Conservation (phyloP, 2,797 vertebrate genomes). For the Schizopygopsis pylzovi region DNA sequence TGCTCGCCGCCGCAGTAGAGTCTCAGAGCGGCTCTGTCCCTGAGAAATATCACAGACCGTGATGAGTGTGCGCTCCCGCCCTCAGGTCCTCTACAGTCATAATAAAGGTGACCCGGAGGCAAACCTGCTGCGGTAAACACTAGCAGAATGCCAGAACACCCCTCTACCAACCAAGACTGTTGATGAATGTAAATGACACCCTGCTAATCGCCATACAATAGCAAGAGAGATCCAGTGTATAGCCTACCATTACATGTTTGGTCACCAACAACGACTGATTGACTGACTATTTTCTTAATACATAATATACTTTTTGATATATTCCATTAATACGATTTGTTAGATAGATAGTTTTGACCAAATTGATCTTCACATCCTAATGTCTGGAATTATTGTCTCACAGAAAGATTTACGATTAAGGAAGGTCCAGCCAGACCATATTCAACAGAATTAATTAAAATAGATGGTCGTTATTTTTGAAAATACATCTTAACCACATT, state of each 20-base stretch:
- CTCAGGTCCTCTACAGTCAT: slow-evolving; percentile 32
- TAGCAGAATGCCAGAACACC: slow-evolving; percentile 7
- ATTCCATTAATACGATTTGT: neutral
- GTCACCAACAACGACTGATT: neutral
- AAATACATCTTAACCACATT: neutral
- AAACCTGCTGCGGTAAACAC: slow-evolving; percentile 43
- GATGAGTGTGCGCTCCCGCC: slow-evolving; percentile 42
- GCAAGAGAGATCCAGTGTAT: neutral
- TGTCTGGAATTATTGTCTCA: neutral
- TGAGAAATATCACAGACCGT: slow-evolving; percentile 25
- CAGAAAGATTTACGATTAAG: neutral
- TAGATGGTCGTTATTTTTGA: neutral
- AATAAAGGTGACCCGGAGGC: slow-evolving; percentile 44
- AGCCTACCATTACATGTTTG: neutral
- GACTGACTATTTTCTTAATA: neutral
- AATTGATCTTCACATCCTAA: neutral
- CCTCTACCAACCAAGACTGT: neutral
- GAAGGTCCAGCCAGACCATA: neutral
- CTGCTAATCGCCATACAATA: neutral
- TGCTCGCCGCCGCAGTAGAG: slow-evolving; percentile 30
- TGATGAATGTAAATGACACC: slow-evolving; percentile 13
- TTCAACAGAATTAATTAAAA: neutral
- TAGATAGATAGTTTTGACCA: neutral
- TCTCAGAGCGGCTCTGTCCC: slow-evolving; percentile 19
- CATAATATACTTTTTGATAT: neutral